Evolutionary conservation across 2,797 vertebrate genomes (phyloP), one percentile per base, ranked within the genome.

Genomic region (Hypotaenidia philippensis): DNA sequence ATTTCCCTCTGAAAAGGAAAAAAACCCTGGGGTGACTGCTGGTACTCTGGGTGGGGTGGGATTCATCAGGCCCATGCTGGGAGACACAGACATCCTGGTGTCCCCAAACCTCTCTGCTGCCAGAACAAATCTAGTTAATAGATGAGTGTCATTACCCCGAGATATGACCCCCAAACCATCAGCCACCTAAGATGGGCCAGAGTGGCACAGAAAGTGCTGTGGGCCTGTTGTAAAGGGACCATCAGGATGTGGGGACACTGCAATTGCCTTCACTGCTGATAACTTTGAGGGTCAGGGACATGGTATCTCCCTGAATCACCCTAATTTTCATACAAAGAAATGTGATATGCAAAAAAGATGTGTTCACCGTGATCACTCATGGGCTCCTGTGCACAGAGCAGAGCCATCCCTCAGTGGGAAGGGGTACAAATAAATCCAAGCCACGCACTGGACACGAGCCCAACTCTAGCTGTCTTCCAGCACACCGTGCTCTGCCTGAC

Each of bases 351-450:
- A 21, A 56, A 31, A 75, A 44, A 44, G 19, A 11, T 25, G 22
- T 19, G 36, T n/a, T 60, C 20, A 3, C 50, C 2, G 0, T 22
- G 22, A 31, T 44, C 44, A n/a, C 9, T 14, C 40, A 18, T 1
- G 34, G 41, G 47, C 12, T 60, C 5, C 50, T 6, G 9, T 21
- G 23, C 60, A 11, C 20, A 6, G 44, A 63, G 44, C 10, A 44
- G n/a, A 68, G n/a, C 40, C 45, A 87, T 22, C 32, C 49, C 70
- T 53, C 12, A 4, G 55, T 32, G 17, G 13, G 1, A 0, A 75
- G 59, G 27, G 63, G 16, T 59, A 68, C 32, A 19, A 64, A 53
- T 9, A 71, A 63, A 72, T 17, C 59, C 50, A 32, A 40, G 55
- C 16, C 9, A 31, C 44, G 50, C 27, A 13, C 64, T n/a, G 63